Evolutionary conservation across 2,888 invertebrate genomes (phyloP).

Genomic region (Acrobasis suavella): DNA sequence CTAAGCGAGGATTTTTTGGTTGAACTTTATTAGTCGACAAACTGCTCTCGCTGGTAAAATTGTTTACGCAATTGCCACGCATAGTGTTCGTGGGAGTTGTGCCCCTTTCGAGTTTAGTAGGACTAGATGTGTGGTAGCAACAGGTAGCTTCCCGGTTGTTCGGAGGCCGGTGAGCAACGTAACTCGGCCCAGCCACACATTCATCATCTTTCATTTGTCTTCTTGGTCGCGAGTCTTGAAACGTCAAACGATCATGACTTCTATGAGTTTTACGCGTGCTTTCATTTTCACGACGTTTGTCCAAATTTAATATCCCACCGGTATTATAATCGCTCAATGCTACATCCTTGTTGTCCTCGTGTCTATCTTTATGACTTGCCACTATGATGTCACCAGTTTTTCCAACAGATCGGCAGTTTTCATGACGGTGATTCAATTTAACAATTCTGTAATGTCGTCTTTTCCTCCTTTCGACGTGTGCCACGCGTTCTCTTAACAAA

Average conservation of each 20-base stretch:
- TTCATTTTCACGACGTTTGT: slow-evolving; percentile 47
- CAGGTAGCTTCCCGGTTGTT: slow-evolving; percentile 56
- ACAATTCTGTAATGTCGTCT: slow-evolving; percentile 76
- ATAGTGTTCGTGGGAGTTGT: slow-evolving; percentile 24
- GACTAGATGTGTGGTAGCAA: slow-evolving; percentile 59
- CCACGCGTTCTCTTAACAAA: slow-evolving; percentile 68
- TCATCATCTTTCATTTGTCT: slow-evolving; percentile 50
- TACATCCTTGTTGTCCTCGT: slow-evolving; percentile 41
- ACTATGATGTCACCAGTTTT: slow-evolving; percentile 78
- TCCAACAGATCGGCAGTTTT: slow-evolving; percentile 65
- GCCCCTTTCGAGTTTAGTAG: slow-evolving; percentile 40
- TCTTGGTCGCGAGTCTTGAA: slow-evolving; percentile 43
- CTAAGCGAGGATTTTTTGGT: slow-evolving; percentile 53
- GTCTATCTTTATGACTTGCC: slow-evolving; percentile 69
- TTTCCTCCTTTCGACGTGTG: slow-evolving; percentile 69
- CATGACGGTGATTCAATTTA: slow-evolving; percentile 71
- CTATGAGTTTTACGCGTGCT: slow-evolving; percentile 45
- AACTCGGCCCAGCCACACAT: slow-evolving; percentile 64
- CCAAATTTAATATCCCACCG: slow-evolving; percentile 43
- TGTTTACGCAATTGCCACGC: slow-evolving; percentile 32
- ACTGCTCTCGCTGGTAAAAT: slow-evolving; percentile 55
- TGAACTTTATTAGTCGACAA: slow-evolving; percentile 43
- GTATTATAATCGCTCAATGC: slow-evolving; percentile 54
- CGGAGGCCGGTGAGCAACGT: slow-evolving; percentile 44
- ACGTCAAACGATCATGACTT: slow-evolving; percentile 54